phyloP scores from a whole-genome alignment of 2,888 invertebrate species.

The Colletes collaris region DNA sequence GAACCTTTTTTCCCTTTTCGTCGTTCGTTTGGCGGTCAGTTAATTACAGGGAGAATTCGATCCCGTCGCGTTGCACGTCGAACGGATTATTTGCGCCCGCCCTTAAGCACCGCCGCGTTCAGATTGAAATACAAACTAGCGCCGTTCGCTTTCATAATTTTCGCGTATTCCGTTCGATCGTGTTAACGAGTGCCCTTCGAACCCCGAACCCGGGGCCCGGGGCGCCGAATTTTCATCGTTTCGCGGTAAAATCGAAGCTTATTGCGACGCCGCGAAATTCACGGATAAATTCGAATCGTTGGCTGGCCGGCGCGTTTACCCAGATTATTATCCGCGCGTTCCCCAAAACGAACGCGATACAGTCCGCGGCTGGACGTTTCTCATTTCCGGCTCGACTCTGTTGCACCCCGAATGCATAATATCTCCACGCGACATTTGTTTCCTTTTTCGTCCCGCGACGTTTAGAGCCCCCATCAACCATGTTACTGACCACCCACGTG shows the following conservation, averaged over 20 bases:
- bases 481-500: no score
- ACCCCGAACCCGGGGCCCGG: not conserved
- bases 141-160: conserved; percentile 49
- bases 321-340: no score
- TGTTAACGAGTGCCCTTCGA: conserved; percentile 42
- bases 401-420: no score
- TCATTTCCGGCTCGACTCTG: not conserved
- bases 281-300: conserved; percentile 25
- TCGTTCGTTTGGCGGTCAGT: not conserved
- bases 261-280: conserved; percentile 1
- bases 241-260: conserved; percentile 20
- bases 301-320: not conserved
- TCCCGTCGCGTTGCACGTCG: not conserved
- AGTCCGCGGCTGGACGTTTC: not conserved
- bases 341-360: conserved; percentile 3
- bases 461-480: no score
- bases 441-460: no score
- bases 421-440: no score
- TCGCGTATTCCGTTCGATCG: conserved; percentile 29
- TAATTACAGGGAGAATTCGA: conserved; percentile 50
- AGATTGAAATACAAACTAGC: conserved; percentile 29
- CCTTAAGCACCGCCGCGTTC: conserved; percentile 18
- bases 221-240: conserved; percentile 12
- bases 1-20: not conserved
- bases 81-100: conserved; percentile 24